Conservation (phyloP, 2,113 vertebrate species). For the Nanger granti region DNA sequence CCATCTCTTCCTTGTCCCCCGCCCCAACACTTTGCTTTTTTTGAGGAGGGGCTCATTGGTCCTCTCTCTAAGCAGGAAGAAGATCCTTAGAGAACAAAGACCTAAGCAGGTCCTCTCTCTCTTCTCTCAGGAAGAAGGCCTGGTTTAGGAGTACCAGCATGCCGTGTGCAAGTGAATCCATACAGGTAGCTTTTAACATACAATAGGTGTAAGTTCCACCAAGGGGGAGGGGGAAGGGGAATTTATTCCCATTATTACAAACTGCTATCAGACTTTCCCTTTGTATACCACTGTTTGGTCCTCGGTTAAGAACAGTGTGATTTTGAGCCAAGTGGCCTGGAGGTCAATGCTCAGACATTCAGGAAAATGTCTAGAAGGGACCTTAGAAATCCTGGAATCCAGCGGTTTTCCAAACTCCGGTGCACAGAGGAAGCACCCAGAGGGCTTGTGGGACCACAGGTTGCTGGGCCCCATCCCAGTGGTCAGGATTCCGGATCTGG, state of each 20-base stretch:
- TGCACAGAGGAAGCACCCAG: background rate
- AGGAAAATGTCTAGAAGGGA: background rate
- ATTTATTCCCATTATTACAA: background rate
- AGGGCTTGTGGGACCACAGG: background rate
- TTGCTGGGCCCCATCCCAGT: background rate
- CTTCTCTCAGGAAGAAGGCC: background rate
- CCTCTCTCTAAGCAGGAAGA: too few relatives aligned
- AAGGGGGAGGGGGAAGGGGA: background rate
- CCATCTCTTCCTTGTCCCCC: too few relatives aligned
- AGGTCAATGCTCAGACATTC: background rate
- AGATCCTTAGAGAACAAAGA: too few relatives aligned
- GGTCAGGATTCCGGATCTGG: background rate
- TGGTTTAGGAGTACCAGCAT: background rate
- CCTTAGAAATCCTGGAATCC: background rate
- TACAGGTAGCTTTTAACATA: background rate
- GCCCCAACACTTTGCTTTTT: too few relatives aligned
- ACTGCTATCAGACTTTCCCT: background rate
- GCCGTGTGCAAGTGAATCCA: background rate
- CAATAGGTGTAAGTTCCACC: background rate
- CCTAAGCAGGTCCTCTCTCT: too few relatives aligned
- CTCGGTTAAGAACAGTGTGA: background rate
- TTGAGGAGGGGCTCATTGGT: too few relatives aligned
- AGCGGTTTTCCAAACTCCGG: background rate
- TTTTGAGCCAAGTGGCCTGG: background rate
- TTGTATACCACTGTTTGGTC: background rate